These are phyloP conservation scores for Gallinago media DNA, from an alignment of 2,113 vertebrate species.

Conservation along the genomic window DNA sequence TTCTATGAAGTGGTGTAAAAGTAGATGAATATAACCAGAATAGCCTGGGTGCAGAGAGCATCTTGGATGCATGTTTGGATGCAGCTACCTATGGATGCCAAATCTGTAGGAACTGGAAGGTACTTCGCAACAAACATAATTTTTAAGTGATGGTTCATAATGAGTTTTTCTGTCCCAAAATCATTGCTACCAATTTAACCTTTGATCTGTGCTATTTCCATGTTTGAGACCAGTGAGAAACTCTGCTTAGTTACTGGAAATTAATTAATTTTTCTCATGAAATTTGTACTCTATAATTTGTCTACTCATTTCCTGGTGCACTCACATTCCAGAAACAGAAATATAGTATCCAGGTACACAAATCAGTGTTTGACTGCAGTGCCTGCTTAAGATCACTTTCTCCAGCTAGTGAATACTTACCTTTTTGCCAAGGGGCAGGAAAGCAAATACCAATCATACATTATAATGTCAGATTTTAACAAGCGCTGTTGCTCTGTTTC, in stretches of 20 bases:
- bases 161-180: neutral
- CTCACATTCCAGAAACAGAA: neutral
- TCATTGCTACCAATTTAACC: neutral
- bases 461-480: neutral
- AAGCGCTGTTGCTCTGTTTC: neutral
- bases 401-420: neutral
- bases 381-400: neutral
- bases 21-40: neutral
- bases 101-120: neutral
- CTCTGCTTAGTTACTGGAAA: neutral
- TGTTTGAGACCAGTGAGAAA: neutral
- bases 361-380: neutral
- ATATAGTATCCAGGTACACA: neutral
- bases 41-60: neutral
- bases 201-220: neutral
- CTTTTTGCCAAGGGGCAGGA: neutral
- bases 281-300: neutral
- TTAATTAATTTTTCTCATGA: neutral
- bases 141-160: neutral
- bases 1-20: neutral
- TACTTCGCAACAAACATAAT: neutral
- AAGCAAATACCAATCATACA: neutral
- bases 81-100: rapidly evolving
- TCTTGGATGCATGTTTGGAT: neutral
- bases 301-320: neutral